These are phyloP conservation scores for Netelia melanura DNA, from an alignment of 2,888 invertebrate species.

Conservation along the genomic window DNA sequence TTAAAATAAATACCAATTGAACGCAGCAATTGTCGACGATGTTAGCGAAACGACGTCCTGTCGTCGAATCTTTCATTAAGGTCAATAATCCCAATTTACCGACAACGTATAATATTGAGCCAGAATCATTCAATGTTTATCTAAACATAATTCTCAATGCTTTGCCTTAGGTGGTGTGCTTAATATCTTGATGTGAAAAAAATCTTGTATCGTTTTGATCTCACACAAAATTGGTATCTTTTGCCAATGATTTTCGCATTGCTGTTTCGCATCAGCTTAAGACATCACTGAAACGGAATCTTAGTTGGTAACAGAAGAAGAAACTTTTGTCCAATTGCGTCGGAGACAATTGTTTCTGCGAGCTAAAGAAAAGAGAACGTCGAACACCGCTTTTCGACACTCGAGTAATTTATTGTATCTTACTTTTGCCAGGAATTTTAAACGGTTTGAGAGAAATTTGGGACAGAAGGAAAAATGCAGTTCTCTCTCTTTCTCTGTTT, in stretches of 20 bases:
- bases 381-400: too few species aligned
- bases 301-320: background rate
- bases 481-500: background rate
- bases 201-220: background rate
- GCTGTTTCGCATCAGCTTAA: too few species aligned
- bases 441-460: too few species aligned
- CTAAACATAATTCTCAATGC: conserved; percentile 2
- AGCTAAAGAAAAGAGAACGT: too few species aligned
- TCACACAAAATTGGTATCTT: too few species aligned
- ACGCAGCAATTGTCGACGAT: conserved; percentile 25
- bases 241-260: too few species aligned
- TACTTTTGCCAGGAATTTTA: too few species aligned
- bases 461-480: too few species aligned
- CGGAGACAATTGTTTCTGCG: too few species aligned
- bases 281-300: too few species aligned
- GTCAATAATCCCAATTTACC: conserved; percentile 22
- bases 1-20: conserved; percentile 18
- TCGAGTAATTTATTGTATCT: too few species aligned
- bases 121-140: background rate
- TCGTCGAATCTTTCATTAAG: conserved; percentile 7
- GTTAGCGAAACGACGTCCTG: conserved; percentile 15
- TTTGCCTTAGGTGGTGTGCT: background rate
- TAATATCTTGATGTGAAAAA: conserved; percentile 18
- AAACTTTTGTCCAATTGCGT: background rate
- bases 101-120: background rate